Evolutionary conservation across 2,113 vertebrate genomes (phyloP).

Genomic region (Saccopteryx bilineata): DNA sequence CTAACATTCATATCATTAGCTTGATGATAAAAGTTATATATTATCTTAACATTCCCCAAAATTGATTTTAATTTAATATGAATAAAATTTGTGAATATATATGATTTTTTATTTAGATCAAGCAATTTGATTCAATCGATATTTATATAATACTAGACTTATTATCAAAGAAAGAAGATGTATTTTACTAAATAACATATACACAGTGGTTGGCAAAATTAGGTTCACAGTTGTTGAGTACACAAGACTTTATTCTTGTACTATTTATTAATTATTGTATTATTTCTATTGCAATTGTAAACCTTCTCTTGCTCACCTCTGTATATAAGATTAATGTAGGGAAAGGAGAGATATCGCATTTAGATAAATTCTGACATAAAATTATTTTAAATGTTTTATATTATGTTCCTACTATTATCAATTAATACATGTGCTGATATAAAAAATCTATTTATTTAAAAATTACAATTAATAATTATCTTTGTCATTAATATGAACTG

Average conservation of each 20-base stretch:
- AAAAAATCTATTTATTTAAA: conserved; percentile 11
- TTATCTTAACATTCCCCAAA: neutral
- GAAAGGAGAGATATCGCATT: neutral
- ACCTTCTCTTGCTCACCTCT: no score
- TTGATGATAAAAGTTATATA: neutral
- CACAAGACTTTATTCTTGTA: no score
- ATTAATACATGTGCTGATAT: neutral
- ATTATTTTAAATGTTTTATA: neutral
- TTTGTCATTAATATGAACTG: neutral
- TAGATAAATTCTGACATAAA: neutral
- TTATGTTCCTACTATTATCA: neutral
- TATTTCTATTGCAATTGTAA: no score
- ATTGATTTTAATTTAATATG: neutral
- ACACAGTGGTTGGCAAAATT: neutral
- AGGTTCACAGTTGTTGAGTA: no score
- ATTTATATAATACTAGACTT: neutral
- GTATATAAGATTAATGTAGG: neutral
- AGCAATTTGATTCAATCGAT: neutral
- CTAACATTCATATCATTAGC: neutral
- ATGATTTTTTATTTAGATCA: neutral
- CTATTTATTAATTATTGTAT: no score
- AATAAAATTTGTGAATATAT: neutral
- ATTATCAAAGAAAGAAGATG: neutral
- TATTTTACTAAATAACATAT: neutral
- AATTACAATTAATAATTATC: neutral